Base-by-base conservation (phyloP, 1,140 invertebrate genomes). In the Leguminivora glycinivorella region DNA sequence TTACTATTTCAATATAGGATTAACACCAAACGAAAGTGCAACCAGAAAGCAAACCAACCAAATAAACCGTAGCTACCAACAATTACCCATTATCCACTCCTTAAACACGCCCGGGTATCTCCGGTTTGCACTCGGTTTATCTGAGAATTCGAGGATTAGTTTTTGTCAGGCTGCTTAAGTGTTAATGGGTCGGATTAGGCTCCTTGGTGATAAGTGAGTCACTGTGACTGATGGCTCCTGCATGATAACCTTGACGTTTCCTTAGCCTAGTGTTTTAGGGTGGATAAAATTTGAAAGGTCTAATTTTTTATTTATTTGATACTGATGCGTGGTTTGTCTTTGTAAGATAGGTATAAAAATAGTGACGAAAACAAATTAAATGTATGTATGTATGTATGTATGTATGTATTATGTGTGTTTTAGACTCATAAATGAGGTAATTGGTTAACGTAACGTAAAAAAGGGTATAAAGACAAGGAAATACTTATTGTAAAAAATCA, bases 101-200 rank as follows among this genome's bases (percentile, higher is more conserved):
- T 29, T 14, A 63, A 34, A 31, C 58, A 63, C 26, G 17, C 58
- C 58, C 25, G 58, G 58, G 58, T 63, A 63, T 63, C 58, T 63
- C 58, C 58, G 58, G 58, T 63, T 63, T 63, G 58, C 58, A 63
- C 58, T 63, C 7, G 25, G 26, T 17, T 63, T 63, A 63, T 63
- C 82, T 79, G 74, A 85, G 77, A 82, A 84, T 81, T 75, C 66
- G 66, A 72, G 83, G 87, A 87, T 88, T 89, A 87, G 81, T 89
- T 89, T 91, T 89, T 89, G 89, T 89, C 89, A 87, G 87, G 73
- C 73, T 75, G 75, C 78, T 84, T 84, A 85, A 87, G 87, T 89
- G 88, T 91, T 89, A 89, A 91, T 89, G 87, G 87, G 78, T 77
- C 78, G 86, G 87, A 88, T 88, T 91, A 89, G 83, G 80, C 80